Percentiles rank a stretch among this genome's conserved stretches.
phyloP scores from a whole-genome alignment of 2,113 vertebrate genomes.

The Nothoprocta perdicaria region DNA sequence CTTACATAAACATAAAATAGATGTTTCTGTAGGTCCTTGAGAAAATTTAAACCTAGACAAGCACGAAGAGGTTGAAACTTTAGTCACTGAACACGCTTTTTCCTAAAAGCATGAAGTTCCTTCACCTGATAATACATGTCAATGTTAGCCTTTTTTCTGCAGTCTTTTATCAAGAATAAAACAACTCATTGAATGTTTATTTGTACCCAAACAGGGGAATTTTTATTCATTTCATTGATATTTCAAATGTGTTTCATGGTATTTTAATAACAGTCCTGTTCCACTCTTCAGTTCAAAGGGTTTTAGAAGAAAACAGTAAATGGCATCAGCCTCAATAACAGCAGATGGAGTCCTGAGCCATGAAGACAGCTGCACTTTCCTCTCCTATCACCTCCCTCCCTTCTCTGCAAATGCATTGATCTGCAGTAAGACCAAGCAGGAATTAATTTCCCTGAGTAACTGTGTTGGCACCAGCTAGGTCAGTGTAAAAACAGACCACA shows the following conservation, averaged over 20 bases:
- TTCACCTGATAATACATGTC: not conserved
- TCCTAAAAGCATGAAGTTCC: not conserved
- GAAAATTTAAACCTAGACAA: slow-evolving; percentile 41
- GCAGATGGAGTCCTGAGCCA: not conserved
- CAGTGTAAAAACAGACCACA: not conserved
- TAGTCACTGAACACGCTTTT: not conserved
- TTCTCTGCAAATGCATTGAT: not conserved
- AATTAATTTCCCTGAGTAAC: not conserved
- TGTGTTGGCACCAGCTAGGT: not conserved
- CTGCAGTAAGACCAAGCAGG: not conserved
- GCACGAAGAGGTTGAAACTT: not conserved
- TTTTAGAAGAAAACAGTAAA: not conserved
- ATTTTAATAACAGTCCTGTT: not conserved
- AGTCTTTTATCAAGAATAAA: not conserved
- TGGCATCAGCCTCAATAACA: not conserved
- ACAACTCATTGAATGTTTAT: not conserved
- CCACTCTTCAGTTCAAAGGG: not conserved
- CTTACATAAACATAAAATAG: slow-evolving; percentile 49
- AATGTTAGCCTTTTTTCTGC: not conserved
- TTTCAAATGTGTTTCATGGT: not conserved
- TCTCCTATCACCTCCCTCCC: not conserved
- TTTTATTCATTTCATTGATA: not conserved
- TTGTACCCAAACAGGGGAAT: not conserved
- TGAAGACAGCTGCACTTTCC: not conserved
- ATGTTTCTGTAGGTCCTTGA: slow-evolving; percentile 26